Evolutionary conservation across 1,140 invertebrate species (phyloP).

Genomic region (Amyelois transitella): DNA sequence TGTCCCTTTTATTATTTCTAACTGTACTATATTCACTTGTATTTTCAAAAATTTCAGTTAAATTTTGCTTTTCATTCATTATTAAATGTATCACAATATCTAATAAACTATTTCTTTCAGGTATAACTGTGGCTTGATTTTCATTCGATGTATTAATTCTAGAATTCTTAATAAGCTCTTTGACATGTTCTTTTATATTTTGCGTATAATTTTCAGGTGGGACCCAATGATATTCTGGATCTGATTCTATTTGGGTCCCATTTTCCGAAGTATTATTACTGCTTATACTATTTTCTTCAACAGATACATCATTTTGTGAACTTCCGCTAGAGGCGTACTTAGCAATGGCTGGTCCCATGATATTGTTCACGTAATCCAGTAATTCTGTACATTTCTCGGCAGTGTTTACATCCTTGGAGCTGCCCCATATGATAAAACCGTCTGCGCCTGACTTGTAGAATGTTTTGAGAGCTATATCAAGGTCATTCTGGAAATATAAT

Average conservation of each 20-base stretch:
- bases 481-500: slow-evolving; percentile 75
- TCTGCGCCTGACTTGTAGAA: slow-evolving; percentile 75
- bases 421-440: slow-evolving; percentile 84
- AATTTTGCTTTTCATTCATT: neutral
- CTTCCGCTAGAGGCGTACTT: slow-evolving; percentile 39
- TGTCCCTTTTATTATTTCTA: neutral
- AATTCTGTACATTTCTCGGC: slow-evolving; percentile 78
- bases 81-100: neutral
- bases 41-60: neutral
- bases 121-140: neutral
- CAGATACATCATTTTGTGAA: neutral
- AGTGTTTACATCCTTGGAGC: slow-evolving; percentile 80
- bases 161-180: slow-evolving; percentile 30
- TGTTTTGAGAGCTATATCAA: slow-evolving; percentile 71
- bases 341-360: slow-evolving; percentile 76
- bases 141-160: neutral
- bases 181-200: slow-evolving; percentile 34
- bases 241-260: slow-evolving; percentile 1
- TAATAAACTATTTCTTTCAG: neutral
- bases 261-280: neutral
- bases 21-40: neutral
- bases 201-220: slow-evolving; percentile 37
- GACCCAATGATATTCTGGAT: slow-evolving; percentile 36
- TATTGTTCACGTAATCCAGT: slow-evolving; percentile 75
- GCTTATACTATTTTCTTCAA: neutral